Conservation (phyloP, 35 echinoderm and acorn worm genomes). For the Strongylocentrotus purpuratus region DNA sequence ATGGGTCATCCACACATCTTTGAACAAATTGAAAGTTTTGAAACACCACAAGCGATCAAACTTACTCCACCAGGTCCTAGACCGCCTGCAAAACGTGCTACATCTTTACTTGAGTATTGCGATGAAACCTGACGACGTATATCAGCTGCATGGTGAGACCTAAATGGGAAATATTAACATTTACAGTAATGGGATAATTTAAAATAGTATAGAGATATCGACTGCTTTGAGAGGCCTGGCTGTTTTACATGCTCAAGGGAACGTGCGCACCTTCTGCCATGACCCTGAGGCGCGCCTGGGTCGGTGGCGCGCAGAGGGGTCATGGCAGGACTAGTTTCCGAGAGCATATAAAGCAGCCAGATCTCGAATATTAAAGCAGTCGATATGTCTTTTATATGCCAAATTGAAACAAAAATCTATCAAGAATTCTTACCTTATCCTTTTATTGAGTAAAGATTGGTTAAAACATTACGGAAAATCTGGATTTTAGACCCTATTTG, state of each 20-base stretch:
- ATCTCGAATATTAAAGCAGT: too few species aligned
- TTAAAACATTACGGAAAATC: too few species aligned
- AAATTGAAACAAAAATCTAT: too few species aligned
- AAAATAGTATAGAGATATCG: background rate
- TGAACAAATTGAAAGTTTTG: too few species aligned
- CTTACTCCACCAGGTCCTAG: slow-evolving; percentile 72
- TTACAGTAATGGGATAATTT: background rate
- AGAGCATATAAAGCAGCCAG: too few species aligned
- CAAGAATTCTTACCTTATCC: too few species aligned
- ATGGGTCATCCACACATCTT: too few species aligned
- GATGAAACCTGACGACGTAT: slow-evolving; percentile 93
- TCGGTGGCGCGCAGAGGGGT: background rate
- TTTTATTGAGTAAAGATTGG: too few species aligned
- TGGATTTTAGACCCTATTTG: too few species aligned
- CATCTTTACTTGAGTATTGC: slow-evolving; percentile 68
- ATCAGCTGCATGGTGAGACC: slow-evolving; percentile 84
- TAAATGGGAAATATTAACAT: background rate
- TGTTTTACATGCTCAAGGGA: background rate
- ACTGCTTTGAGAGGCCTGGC: background rate
- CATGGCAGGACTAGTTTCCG: background rate
- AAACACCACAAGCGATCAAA: background rate
- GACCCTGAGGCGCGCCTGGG: too few species aligned
- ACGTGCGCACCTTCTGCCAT: background rate
- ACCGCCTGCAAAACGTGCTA: slow-evolving; percentile 66
- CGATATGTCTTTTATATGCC: too few species aligned